Conservation (phyloP, 2,888 invertebrate genomes). For the Chydorus sphaericus region DNA sequence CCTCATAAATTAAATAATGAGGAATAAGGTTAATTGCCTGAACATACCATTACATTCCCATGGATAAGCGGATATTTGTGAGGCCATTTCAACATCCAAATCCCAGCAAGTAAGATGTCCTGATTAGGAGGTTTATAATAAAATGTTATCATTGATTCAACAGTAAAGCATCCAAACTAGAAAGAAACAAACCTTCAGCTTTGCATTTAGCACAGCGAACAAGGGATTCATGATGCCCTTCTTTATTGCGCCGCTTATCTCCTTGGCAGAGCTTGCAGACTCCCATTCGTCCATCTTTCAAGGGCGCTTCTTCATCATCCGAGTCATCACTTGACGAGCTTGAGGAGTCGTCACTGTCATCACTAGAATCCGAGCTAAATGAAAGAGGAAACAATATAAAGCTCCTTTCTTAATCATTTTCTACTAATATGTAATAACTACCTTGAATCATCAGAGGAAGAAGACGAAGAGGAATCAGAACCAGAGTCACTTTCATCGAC, state of each 20-base stretch:
- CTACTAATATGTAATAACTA: constrained; percentile 20
- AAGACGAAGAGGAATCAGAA: constrained; percentile 35
- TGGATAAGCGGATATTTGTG: constrained; percentile 65
- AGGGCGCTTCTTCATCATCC: constrained; percentile 15
- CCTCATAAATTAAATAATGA: background rate
- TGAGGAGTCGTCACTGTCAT: constrained; percentile 2
- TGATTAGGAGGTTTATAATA: too few relatives aligned
- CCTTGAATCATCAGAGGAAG: constrained; percentile 36
- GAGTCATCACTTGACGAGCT: constrained; percentile 16
- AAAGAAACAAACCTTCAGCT: constrained; percentile 14
- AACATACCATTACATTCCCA: constrained; percentile 63
- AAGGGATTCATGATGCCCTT: constrained; percentile 36
- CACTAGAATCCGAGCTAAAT: constrained; percentile 17
- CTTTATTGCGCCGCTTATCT: constrained; percentile 32
- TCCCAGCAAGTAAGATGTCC: constrained; percentile 80
- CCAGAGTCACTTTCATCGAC: constrained; percentile 38
- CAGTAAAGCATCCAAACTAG: constrained; percentile 10
- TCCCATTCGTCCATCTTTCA: constrained; percentile 17
- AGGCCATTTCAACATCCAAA: constrained; percentile 64
- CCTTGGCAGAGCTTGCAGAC: constrained; percentile 36
- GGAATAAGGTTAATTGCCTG: background rate
- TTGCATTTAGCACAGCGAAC: constrained; percentile 45
- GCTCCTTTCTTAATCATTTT: background rate
- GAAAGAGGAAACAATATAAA: background rate
- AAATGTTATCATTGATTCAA: constrained; percentile 15